A percentile compares a stretch with the other conserved stretches of the same genome.
Evolutionary conservation across 2,797 vertebrate species (phyloP).

Genomic region (Channa striata): DNA sequence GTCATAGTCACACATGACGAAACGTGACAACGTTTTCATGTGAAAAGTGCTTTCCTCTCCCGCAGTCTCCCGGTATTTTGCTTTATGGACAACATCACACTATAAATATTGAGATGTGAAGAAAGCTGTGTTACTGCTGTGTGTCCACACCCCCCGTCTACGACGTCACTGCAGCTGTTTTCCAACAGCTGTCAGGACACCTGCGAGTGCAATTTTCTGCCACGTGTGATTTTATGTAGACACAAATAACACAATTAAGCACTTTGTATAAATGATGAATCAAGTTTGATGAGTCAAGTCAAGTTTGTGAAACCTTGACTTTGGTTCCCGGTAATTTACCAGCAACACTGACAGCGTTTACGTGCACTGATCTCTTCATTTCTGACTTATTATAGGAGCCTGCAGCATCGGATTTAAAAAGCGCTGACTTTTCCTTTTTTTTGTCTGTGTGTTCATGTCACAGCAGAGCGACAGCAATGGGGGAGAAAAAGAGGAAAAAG

Average conservation of each 20-base stretch:
- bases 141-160: too few species aligned
- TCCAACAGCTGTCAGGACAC: neutral
- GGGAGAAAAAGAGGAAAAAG: too few species aligned
- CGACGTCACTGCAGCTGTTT: constrained; percentile 30
- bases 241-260: neutral
- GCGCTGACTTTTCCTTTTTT: too few species aligned
- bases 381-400: too few species aligned
- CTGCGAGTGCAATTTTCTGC: neutral
- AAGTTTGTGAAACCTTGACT: too few species aligned
- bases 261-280: neutral
- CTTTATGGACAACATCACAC: neutral
- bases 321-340: too few species aligned
- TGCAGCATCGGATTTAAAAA: too few species aligned
- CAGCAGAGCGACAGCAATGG: too few species aligned
- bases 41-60: neutral
- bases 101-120: neutral
- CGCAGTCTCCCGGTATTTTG: neutral
- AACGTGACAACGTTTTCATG: neutral
- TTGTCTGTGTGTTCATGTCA: too few species aligned
- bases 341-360: too few species aligned
- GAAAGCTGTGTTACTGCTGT: neutral
- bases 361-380: too few species aligned
- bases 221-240: neutral
- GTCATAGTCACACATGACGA: neutral
- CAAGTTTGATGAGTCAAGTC: too few species aligned